Percentiles rank a stretch among this genome's conserved stretches.
Conservation (phyloP, 2,888 invertebrate genomes). For the Lasioglossum figueresi region DNA sequence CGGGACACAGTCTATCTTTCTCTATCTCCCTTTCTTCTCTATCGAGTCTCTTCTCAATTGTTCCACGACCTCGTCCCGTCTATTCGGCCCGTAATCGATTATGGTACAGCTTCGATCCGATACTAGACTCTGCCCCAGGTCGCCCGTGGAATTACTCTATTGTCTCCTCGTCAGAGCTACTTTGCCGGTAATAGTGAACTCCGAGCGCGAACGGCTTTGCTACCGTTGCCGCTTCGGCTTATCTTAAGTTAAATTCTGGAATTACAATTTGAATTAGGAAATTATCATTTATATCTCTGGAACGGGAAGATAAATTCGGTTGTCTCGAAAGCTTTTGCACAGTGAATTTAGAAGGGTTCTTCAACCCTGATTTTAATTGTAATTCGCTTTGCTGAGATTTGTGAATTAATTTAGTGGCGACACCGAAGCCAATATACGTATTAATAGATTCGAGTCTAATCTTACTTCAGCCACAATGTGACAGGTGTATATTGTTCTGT, state of each 20-base stretch:
- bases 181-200: neutral
- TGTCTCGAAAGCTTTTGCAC: neutral
- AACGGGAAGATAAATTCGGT: neutral
- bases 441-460: neutral
- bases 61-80: conserved; percentile 61
- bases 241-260: neutral
- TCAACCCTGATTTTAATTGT: neutral
- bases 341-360: neutral
- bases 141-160: neutral
- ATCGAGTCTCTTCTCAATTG: conserved; percentile 34
- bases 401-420: neutral
- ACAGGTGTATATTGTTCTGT: neutral
- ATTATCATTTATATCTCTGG: neutral
- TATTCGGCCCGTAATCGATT: conserved; percentile 33
- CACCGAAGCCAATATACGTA: too few species aligned
- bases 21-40: neutral
- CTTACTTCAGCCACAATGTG: neutral
- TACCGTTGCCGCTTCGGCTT: neutral
- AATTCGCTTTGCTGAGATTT: neutral
- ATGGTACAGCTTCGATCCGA: conserved; percentile 8
- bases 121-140: neutral
- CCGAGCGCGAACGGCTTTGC: neutral
- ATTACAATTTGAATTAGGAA: too few species aligned
- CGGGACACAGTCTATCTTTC: conserved; percentile 16
- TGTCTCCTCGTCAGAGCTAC: conserved; percentile 5